Conservation (phyloP, 2,888 invertebrate genomes). For the Rhagophthalmus giganteus region DNA sequence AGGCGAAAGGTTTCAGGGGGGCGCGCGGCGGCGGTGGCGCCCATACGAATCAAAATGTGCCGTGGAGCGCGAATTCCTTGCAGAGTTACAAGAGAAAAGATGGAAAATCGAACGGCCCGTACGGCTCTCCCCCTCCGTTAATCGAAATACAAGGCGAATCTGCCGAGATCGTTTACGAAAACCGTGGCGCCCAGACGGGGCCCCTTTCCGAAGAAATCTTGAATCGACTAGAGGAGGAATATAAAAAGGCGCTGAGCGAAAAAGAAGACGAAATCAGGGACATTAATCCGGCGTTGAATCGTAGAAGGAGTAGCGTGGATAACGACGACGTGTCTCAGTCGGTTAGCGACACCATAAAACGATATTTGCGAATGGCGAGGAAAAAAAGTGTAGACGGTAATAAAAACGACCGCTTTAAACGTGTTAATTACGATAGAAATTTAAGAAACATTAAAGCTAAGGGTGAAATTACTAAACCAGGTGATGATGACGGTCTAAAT, state of each 20-base stretch:
- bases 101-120: constrained; percentile 46
- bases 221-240: constrained; percentile 56
- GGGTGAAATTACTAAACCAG: constrained; percentile 71
- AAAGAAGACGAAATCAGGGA: constrained; percentile 54
- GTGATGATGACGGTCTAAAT: constrained; percentile 75
- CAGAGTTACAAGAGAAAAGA: constrained; percentile 37
- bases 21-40: constrained; percentile 41
- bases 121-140: constrained; percentile 62
- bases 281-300: constrained; percentile 45
- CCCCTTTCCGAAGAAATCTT: constrained; percentile 63
- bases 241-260: constrained; percentile 53
- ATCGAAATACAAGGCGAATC: constrained; percentile 69
- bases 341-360: constrained; percentile 83
- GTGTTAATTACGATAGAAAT: constrained; percentile 86
- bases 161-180: constrained; percentile 56
- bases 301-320: constrained; percentile 75
- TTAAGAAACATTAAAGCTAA: constrained; percentile 81
- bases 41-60: background rate
- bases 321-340: constrained; percentile 85
- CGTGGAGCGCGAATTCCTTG: constrained; percentile 37
- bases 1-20: constrained; percentile 63
- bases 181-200: constrained; percentile 64
- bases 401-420: constrained; percentile 76
- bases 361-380: constrained; percentile 83
- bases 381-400: constrained; percentile 84